phyloP scores from a whole-genome alignment of 2,113 vertebrate genomes.

The Xyliphius kryptos region DNA sequence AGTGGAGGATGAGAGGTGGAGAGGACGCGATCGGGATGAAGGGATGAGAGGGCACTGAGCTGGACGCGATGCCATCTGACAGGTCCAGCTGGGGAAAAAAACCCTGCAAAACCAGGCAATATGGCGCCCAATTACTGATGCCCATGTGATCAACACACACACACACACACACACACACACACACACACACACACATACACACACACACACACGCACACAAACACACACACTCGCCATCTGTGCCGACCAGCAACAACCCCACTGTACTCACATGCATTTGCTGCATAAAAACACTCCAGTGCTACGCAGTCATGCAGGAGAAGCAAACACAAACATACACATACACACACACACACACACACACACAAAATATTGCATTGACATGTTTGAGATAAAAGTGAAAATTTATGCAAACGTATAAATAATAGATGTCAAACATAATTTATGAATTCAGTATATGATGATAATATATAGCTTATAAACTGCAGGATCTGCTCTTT shows the following conservation, averaged over 20 bases:
- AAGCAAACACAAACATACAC: constrained; percentile 20
- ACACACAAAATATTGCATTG: constrained; percentile 28
- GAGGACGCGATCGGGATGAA: constrained; percentile 48
- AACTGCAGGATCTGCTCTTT: no score
- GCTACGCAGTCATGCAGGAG: constrained; percentile 15
- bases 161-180: constrained; percentile 45
- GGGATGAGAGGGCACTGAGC: constrained; percentile 65
- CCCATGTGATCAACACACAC: constrained; percentile 66
- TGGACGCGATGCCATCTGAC: constrained; percentile 73
- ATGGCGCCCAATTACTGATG: constrained; percentile 73
- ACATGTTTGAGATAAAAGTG: no score
- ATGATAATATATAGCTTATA: no score
- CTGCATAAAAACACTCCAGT: constrained; percentile 45
- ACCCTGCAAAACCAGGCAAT: constrained; percentile 69
- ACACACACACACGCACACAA: constrained; percentile 45
- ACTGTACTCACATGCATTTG: constrained; percentile 55
- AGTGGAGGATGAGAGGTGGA: constrained; percentile 40
- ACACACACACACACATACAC: constrained; percentile 41
- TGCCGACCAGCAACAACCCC: constrained; percentile 70
- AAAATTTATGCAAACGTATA: no score
- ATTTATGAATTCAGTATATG: no score
- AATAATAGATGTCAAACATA: no score
- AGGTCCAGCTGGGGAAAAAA: constrained; percentile 71
- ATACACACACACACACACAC: constrained; percentile 35
- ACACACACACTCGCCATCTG: constrained; percentile 68